These are phyloP conservation scores for Noctilio leporinus DNA, from an alignment of 2,113 vertebrate genomes.

Conservation along the genomic window DNA sequence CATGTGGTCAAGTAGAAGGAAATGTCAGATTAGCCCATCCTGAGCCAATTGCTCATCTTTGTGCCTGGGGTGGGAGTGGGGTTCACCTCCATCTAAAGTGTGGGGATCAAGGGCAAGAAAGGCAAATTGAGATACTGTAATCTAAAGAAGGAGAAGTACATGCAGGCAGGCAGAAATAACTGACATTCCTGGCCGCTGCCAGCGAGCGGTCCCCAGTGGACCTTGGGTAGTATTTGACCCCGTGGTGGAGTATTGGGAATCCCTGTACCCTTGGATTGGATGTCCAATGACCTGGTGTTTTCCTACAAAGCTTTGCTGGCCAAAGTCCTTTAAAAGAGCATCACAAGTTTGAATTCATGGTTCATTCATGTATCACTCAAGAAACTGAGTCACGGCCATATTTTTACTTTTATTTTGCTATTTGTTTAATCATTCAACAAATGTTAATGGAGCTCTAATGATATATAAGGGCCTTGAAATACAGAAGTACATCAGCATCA, in stretches of 20 bases:
- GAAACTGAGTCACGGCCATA: not conserved
- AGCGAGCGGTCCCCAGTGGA: fast-evolving
- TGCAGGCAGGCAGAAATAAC: not conserved
- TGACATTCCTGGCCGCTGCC: not conserved
- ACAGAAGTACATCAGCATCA: not conserved
- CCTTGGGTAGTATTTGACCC: not conserved
- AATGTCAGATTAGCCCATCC: not conserved
- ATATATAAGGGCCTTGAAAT: not conserved
- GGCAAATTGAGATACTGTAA: not conserved
- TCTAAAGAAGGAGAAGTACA: not conserved
- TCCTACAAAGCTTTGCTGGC: not conserved
- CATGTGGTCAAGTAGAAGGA: not conserved
- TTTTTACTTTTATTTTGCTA: not conserved
- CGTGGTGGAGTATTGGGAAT: not conserved
- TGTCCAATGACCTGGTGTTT: not conserved
- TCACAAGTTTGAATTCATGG: not conserved
- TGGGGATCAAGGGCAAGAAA: not conserved
- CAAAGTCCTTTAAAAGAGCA: not conserved
- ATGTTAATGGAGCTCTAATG: not conserved
- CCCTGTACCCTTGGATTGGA: not conserved
- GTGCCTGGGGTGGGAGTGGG: not conserved
- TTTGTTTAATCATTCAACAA: not conserved
- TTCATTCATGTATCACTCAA: not conserved
- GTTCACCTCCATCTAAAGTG: not conserved
- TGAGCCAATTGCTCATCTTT: not conserved